Evolutionary conservation across 2,888 invertebrate species (phyloP).

Genomic region (Oeneis ivallda): DNA sequence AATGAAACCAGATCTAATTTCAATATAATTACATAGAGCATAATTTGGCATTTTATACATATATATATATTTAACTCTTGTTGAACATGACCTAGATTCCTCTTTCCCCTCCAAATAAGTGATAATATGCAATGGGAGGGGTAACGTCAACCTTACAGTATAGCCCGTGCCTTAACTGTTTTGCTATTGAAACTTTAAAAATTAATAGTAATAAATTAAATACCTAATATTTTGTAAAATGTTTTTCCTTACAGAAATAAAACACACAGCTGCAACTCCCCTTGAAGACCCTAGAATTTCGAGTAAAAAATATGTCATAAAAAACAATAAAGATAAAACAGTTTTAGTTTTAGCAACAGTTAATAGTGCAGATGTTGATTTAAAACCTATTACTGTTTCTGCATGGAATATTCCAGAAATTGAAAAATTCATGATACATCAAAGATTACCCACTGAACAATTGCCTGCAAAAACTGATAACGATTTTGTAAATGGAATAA

Average conservation of each 20-base stretch:
- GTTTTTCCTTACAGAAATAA: conserved; percentile 60
- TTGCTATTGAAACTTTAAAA: too few relatives aligned
- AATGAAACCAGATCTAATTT: too few relatives aligned
- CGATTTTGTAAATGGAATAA: conserved; percentile 48
- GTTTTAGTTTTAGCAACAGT: conserved; percentile 50
- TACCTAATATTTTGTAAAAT: background rate
- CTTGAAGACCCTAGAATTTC: conserved; percentile 63
- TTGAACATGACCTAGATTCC: background rate
- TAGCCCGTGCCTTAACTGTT: too few relatives aligned
- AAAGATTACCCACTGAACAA: conserved; percentile 44
- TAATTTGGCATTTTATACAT: background rate
- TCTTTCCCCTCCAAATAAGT: too few relatives aligned
- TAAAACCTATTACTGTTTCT: conserved; percentile 51
- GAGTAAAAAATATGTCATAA: conserved; percentile 57
- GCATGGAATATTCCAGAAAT: conserved; percentile 47
- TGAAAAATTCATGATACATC: conserved; percentile 48
- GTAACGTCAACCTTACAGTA: too few relatives aligned
- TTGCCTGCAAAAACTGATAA: conserved; percentile 39
- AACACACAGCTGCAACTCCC: conserved; percentile 47
- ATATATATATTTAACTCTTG: conserved; percentile 23
- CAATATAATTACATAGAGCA: too few relatives aligned
- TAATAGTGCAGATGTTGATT: conserved; percentile 50
- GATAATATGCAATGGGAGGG: too few relatives aligned
- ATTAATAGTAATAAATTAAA: background rate
- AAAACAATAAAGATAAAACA: conserved; percentile 48